Evolutionary conservation across 2,888 invertebrate species (phyloP).

Genomic region (Ashinkailepas kermadecensis): DNA sequence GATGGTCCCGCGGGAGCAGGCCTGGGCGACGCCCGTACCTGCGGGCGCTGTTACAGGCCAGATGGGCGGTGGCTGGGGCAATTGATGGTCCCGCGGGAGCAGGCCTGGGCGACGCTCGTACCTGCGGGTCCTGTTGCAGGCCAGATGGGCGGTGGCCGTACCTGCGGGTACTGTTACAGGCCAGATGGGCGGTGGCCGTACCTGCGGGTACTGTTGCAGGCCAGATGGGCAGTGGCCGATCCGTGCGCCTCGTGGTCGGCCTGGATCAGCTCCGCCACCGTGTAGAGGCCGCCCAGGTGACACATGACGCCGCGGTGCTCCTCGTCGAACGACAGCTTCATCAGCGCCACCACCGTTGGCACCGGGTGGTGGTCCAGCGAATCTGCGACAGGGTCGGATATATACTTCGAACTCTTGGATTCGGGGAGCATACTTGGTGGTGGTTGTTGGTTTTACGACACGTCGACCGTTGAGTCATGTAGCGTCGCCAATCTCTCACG

Average conservation of each 20-base stretch:
- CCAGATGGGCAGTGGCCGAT: constrained; percentile 66
- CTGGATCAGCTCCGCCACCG: constrained; percentile 83
- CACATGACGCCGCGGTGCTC: constrained; percentile 97
- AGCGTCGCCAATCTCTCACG: too few relatives aligned
- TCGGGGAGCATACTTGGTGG: too few relatives aligned
- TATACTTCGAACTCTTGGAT: too few relatives aligned
- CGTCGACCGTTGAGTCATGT: too few relatives aligned
- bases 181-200: constrained; percentile 60
- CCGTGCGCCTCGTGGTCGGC: constrained; percentile 84
- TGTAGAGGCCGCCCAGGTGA: constrained; percentile 86
- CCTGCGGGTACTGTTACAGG: constrained; percentile 60
- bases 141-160: constrained; percentile 60
- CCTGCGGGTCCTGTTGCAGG: constrained; percentile 60
- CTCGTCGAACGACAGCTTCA: constrained; percentile 96
- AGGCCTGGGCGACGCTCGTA: constrained; percentile 35
- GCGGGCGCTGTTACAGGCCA: constrained; percentile 64
- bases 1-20: too few relatives aligned
- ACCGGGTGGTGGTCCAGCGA: constrained; percentile 80
- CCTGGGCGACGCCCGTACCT: too few relatives aligned
- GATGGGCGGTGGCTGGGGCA: constrained; percentile 56
- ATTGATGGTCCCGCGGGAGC: too few relatives aligned
- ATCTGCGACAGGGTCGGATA: constrained; percentile 44
- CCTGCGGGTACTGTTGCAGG: constrained; percentile 60
- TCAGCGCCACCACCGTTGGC: constrained; percentile 82
- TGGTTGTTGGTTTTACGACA: too few relatives aligned